Evolutionary conservation across 2,113 vertebrate species (phyloP).

Genomic region (Pterophyllum scalare): DNA sequence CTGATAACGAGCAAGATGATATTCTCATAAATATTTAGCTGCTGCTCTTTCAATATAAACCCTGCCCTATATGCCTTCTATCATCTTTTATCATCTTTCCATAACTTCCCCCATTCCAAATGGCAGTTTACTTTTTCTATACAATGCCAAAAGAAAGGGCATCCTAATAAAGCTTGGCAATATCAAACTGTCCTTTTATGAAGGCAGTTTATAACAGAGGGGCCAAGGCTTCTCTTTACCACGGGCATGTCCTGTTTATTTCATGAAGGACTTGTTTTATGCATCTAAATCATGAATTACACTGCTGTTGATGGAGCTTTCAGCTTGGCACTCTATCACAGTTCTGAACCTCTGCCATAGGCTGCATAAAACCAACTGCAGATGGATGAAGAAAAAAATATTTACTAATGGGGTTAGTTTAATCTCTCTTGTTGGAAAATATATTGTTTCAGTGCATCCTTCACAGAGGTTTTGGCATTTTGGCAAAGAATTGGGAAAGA

Average conservation of each 20-base stretch:
- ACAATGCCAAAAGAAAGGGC: slow-evolving; percentile 67
- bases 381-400: slow-evolving; percentile 24
- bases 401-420: slow-evolving; percentile 18
- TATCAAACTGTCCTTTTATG: slow-evolving; percentile 68
- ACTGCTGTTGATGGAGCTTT: slow-evolving; percentile 54
- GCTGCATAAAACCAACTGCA: slow-evolving; percentile 44
- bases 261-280: slow-evolving; percentile 62
- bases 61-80: slow-evolving; percentile 7
- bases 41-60: slow-evolving; percentile 13
- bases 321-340: slow-evolving; percentile 46
- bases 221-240: slow-evolving; percentile 45
- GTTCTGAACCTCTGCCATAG: slow-evolving; percentile 43
- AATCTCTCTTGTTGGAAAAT: background rate
- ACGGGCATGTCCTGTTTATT: slow-evolving; percentile 62
- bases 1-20: slow-evolving; percentile 10
- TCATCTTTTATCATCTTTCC: slow-evolving; percentile 2
- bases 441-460: background rate
- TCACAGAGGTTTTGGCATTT: slow-evolving; percentile 15
- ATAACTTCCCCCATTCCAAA: slow-evolving; percentile 18
- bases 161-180: slow-evolving; percentile 60
- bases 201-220: slow-evolving; percentile 50
- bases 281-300: slow-evolving; percentile 62
- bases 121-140: slow-evolving; percentile 43
- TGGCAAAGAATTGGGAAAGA: slow-evolving; percentile 30
- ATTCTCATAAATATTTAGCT: slow-evolving; percentile 6